Percentiles rank a stretch among this genome's conserved stretches.
phyloP scores from a whole-genome alignment of 2,113 vertebrate species.

The Columba livia region DNA sequence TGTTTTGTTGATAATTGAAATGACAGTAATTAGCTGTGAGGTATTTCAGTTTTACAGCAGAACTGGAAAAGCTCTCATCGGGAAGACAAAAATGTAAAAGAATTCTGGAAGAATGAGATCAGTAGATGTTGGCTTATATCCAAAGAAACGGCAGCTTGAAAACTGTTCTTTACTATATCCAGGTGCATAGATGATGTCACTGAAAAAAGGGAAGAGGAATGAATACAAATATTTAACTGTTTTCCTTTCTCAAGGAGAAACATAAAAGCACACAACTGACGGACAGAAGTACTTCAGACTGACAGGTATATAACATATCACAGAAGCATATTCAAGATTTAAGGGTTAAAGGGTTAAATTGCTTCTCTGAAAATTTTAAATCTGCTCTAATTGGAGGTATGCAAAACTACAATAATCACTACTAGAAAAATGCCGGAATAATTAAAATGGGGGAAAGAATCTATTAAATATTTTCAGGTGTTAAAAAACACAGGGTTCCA shows the following conservation, averaged over 20 bases:
- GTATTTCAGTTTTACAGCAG: background rate
- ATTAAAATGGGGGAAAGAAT: background rate
- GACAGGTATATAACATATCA: background rate
- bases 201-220: background rate
- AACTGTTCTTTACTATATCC: background rate
- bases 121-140: background rate
- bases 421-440: background rate
- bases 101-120: background rate
- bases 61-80: background rate
- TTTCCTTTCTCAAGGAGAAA: background rate
- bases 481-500: background rate
- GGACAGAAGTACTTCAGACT: background rate
- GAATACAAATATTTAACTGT: background rate
- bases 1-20: background rate
- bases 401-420: background rate
- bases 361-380: background rate
- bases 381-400: background rate
- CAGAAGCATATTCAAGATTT: background rate
- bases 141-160: slow-evolving; percentile 6
- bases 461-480: background rate
- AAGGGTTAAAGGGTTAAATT: background rate
- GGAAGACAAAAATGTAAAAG: background rate
- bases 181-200: background rate
- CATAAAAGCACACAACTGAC: background rate
- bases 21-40: background rate